Percentiles rank a stretch among this genome's conserved stretches.
phyloP scores from a whole-genome alignment of 1,140 invertebrate genomes.

The Drosophila suzukii region DNA sequence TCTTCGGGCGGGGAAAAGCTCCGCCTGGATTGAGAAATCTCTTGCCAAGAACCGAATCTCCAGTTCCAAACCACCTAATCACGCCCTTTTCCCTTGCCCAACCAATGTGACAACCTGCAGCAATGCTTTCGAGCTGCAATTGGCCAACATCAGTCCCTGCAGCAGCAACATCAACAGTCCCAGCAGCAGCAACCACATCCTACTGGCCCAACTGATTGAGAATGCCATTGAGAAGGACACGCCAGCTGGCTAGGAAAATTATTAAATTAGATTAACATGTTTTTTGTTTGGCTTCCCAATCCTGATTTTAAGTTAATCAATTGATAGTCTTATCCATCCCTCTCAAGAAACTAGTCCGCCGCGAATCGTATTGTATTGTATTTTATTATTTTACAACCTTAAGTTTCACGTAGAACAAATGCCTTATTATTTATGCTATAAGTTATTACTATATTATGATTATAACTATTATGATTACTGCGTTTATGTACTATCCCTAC shows the following conservation, averaged over 20 bases:
- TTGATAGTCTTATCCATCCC: slow-evolving; percentile 4
- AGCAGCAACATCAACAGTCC: slow-evolving; percentile 44
- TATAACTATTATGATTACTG: slow-evolving; percentile 41
- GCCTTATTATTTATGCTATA: slow-evolving; percentile 49
- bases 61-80: slow-evolving; percentile 19
- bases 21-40: neutral
- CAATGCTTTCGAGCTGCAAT: slow-evolving; percentile 62
- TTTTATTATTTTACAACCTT: slow-evolving; percentile 10
- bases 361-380: slow-evolving; percentile 31
- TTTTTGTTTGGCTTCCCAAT: neutral
- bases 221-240: slow-evolving; percentile 43
- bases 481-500: slow-evolving; percentile 28
- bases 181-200: slow-evolving; percentile 21
- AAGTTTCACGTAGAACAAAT: slow-evolving; percentile 40
- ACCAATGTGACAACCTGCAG: slow-evolving; percentile 22
- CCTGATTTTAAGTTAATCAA: neutral
- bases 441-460: slow-evolving; percentile 39
- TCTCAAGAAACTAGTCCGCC: slow-evolving; percentile 26
- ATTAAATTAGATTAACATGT: neutral
- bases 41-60: slow-evolving; percentile 13
- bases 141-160: slow-evolving; percentile 43
- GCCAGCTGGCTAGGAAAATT: slow-evolving; percentile 16
- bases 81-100: slow-evolving; percentile 28
- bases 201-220: slow-evolving; percentile 37
- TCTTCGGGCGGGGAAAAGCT: slow-evolving; percentile 1